Base-by-base conservation (phyloP, 2,888 invertebrate genomes). In the Empis stercorea region DNA sequence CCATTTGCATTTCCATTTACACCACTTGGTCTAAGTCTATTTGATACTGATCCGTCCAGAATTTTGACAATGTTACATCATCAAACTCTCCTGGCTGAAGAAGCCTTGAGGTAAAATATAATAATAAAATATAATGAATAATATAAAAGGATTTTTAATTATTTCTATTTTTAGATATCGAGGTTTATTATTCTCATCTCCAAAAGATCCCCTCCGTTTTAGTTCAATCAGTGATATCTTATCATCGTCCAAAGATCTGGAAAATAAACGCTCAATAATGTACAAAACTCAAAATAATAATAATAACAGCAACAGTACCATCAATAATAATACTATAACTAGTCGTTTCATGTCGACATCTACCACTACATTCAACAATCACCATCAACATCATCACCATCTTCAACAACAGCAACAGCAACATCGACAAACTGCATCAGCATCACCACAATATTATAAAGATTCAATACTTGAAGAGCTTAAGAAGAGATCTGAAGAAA, bases 1-100 rank as follows among this genome's bases (percentile, higher is more conserved):
- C 77, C 78, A 27, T 76, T 76, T 59, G 72, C 74, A 47, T 72
- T 76, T 53, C 74, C 74, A 10, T 76, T 76, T 56, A 71, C 75
- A 30, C 71, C 75, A 13, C 61, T 69, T 52, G 66, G 68, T 45
- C 56, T 67, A 52, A 65, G 66, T 60, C 60, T 69, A 48, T 68
- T 70, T 54, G 71, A 71, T 58, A 65, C 68, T 51, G 70, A 70
- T 65, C 71, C 75, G 57, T 74, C 75, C 58, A 70, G 76, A 55
- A 68, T 76, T 44, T 68, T 75, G 52, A 74, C 72, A 53, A 65
- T 76, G 52, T 64, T 76, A 56, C 75, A 75, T 56, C 74, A 70
- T 52, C 70, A 70, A 60, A 66, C 68, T 52, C 62, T 69, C 59
- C 57, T 70, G 49, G 67, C 70, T 49, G 70, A 70, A 55, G 70